phyloP scores from a whole-genome alignment of 1,140 invertebrate genomes.

The Dermatophagoides farinae region DNA sequence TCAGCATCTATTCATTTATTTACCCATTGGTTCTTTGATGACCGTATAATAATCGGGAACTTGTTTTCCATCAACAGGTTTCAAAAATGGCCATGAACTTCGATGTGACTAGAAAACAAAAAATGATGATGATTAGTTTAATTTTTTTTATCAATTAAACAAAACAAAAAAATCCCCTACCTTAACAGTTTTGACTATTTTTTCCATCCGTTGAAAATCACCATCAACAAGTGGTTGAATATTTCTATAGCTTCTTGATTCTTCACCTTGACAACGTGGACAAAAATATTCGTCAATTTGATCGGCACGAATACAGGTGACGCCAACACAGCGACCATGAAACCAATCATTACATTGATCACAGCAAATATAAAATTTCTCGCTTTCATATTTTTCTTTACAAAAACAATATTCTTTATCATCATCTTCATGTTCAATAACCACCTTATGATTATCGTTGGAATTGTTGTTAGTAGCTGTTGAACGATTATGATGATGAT shows the following conservation, averaged over 20 bases:
- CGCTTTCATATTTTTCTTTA: conserved; percentile 86
- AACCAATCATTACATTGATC: conserved; percentile 98
- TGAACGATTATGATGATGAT: not conserved
- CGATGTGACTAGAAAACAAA: conserved; percentile 42
- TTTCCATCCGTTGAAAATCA: conserved; percentile 61
- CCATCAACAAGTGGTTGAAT: conserved; percentile 59
- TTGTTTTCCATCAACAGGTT: conserved; percentile 81
- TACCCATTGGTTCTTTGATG: conserved; percentile 96
- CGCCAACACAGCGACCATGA: conserved; percentile 88
- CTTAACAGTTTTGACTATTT: conserved; percentile 74
- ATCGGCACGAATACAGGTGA: conserved; percentile 77
- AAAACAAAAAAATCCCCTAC: conserved; percentile 28
- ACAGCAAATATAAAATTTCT: conserved; percentile 94
- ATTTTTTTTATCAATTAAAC: not conserved
- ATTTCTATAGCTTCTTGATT: conserved; percentile 64
- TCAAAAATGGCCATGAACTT: conserved; percentile 89
- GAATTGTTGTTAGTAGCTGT: not conserved
- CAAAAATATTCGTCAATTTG: conserved; percentile 89
- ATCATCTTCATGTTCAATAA: conserved; percentile 53
- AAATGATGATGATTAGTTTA: not conserved
- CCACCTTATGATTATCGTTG: not conserved
- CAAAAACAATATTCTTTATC: conserved; percentile 71
- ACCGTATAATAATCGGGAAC: conserved; percentile 93
- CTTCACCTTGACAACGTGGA: conserved; percentile 76
- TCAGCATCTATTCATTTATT: no score